These are phyloP conservation scores for Branchinecta lindahli DNA, from an alignment of 1,140 invertebrate genomes.

Conservation along the genomic window DNA sequence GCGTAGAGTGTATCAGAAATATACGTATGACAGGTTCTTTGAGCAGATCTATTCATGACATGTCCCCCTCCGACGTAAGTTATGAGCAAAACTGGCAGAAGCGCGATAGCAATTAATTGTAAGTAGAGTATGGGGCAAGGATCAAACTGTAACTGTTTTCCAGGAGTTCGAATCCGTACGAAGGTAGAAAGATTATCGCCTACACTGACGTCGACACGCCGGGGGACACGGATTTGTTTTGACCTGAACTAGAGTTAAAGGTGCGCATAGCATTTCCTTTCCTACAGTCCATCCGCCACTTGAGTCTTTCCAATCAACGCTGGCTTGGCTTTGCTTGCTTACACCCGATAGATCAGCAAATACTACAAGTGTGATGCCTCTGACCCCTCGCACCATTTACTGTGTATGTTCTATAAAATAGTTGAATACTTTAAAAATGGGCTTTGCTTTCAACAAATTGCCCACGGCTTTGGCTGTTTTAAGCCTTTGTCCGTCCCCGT, in stretches of 20 bases:
- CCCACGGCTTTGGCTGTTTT: too few species aligned
- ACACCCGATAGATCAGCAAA: conserved; percentile 15
- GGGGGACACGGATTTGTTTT: conserved; percentile 51
- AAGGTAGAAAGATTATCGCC: conserved; percentile 50
- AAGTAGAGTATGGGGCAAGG: too few species aligned
- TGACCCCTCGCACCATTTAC: neutral
- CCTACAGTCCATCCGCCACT: conserved; percentile 14
- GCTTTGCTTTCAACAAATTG: too few species aligned
- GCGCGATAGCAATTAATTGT: too few species aligned
- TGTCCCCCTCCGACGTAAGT: too few species aligned
- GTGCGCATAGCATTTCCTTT: conserved; percentile 12
- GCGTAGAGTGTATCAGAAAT: neutral
- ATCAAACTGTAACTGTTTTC: conserved; percentile 14
- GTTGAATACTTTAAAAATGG: conserved; percentile 17
- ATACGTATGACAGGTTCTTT: too few species aligned
- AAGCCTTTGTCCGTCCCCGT: too few species aligned
- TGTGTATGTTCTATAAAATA: conserved; percentile 14
- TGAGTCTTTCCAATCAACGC: conserved; percentile 13
- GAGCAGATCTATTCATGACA: too few species aligned
- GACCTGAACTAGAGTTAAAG: conserved; percentile 24
- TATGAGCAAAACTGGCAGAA: too few species aligned
- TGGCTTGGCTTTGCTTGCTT: conserved; percentile 22
- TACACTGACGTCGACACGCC: conserved; percentile 71
- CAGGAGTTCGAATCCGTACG: conserved; percentile 27
- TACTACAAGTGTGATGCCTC: conserved; percentile 12